Base-by-base conservation (phyloP, 2,113 vertebrate genomes). In the Centropristis striata region DNA sequence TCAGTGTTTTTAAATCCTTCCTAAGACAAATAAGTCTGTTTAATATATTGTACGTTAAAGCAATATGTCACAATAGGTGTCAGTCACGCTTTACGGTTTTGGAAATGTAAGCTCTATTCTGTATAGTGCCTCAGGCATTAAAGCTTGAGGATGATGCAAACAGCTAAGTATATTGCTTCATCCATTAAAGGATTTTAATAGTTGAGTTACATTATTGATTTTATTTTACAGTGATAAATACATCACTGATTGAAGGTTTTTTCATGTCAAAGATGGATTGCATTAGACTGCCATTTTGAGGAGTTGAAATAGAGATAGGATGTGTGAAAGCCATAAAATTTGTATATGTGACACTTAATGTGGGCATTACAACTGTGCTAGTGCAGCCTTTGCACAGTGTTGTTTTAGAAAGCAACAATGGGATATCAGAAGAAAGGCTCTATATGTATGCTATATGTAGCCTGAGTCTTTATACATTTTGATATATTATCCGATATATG, bases 141-240 rank as follows among this genome's bases (percentile, higher is more conserved):
- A 91, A 92, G 86, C 82, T 57, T n/a, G 53, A 85, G 90, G 90
- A 90, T 92, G 93, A 93, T 93, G 92, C 90, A 92, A 93, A 93
- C 93, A 64, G 84, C 92, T 88, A 92, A 93, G 89, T 94, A 92
- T 91, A 93, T 90, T 92, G 89, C 92, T 86, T 89, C 92, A 89
- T 94, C 94, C 93, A 95, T 94, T 94, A 94, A 93, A 94, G 84
- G 88, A 83, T 92, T 93, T 95, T 95, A 95, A 94, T 94, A 95
- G 89, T 89, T 79, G 91, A 92, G 86, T 86, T 94, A 88, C 93
- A 91, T 92, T 94, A 94, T 93, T 89, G 90, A 93, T 95, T 94
- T 92, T 93, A 92, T 94, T 92, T 94, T 94, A 84, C 86, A 89
- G 93, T 92, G 89, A 94, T 94, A 95, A 95, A 95, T 94, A 92